A percentile compares a stretch with the other conserved stretches of the same genome.
Conservation (phyloP, 2,797 vertebrate genomes). For the Staurois parvus region DNA sequence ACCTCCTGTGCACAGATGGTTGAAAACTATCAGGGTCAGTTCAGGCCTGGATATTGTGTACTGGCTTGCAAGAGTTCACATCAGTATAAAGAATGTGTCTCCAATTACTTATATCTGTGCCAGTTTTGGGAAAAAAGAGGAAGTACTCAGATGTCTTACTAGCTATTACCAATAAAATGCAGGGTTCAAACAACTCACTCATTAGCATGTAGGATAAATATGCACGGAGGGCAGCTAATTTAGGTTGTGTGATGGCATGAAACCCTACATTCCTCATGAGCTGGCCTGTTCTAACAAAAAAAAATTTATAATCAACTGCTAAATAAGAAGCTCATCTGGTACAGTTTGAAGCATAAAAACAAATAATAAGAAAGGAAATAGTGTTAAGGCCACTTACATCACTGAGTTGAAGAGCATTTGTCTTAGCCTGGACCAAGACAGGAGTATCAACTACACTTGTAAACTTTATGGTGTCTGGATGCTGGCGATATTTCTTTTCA, state of each 20-base stretch:
- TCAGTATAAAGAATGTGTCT: no score
- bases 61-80: no score
- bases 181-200: neutral
- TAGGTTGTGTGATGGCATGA: no score
- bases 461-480: slow-evolving; percentile 87
- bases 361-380: neutral
- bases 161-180: neutral
- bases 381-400: slow-evolving; percentile 74
- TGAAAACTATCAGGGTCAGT: no score
- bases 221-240: no score
- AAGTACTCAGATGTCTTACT: neutral
- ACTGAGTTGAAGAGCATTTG: slow-evolving; percentile 86
- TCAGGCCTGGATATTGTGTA: no score
- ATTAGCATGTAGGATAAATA: neutral
- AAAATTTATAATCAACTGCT: neutral
- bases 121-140: no score
- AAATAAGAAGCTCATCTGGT: neutral
- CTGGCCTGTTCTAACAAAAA: no score
- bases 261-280: no score
- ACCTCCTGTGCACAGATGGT: no score
- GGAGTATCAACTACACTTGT: slow-evolving; percentile 84
- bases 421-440: slow-evolving; percentile 89
- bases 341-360: neutral
- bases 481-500: slow-evolving; percentile 88
- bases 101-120: no score